Percentiles rank a stretch among this genome's conserved stretches.
Conservation (phyloP, 92 coral and sea anemone genomes). For the Plumapathes pennacea region DNA sequence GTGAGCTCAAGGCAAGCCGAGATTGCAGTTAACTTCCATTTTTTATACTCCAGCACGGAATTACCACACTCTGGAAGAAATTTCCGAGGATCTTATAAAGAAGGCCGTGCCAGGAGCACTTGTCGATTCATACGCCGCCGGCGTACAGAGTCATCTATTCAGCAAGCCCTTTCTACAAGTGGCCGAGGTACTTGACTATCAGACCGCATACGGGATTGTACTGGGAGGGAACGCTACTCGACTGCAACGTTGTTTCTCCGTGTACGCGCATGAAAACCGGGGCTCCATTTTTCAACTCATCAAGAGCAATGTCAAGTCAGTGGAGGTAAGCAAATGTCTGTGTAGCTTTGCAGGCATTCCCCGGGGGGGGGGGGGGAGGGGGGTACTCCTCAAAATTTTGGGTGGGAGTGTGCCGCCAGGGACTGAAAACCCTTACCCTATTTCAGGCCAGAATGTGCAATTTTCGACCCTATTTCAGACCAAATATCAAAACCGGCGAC, state of each 20-base stretch:
- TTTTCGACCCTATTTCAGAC: too few relatives aligned
- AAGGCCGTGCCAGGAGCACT: slow-evolving; percentile 49
- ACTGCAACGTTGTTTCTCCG: slow-evolving; percentile 46
- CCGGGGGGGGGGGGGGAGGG: too few relatives aligned
- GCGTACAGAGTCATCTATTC: slow-evolving; percentile 52
- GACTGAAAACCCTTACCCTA: too few relatives aligned
- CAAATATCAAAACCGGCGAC: too few relatives aligned
- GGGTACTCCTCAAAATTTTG: too few relatives aligned
- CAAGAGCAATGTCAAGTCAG: slow-evolving; percentile 29
- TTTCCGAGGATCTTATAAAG: slow-evolving; percentile 31
- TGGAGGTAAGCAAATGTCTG: slow-evolving; percentile 26
- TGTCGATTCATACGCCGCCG: slow-evolving; percentile 65
- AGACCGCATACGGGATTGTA: slow-evolving; percentile 70
- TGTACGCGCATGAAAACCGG: slow-evolving; percentile 13
- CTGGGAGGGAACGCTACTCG: slow-evolving; percentile 40
- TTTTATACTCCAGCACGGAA: slow-evolving; percentile 5
- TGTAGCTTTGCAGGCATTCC: too few relatives aligned
- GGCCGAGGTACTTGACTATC: slow-evolving; percentile 44
- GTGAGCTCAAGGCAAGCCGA: too few relatives aligned
- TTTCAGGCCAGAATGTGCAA: too few relatives aligned
- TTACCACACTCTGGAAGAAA: slow-evolving; percentile 45
- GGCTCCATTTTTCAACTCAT: slow-evolving; percentile 37
- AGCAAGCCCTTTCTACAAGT: slow-evolving; percentile 33
- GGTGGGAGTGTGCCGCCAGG: too few relatives aligned
- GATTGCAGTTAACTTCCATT: too few relatives aligned